Percentiles rank a stretch among this genome's conserved stretches.
Evolutionary conservation across 2,888 invertebrate genomes (phyloP).

Genomic region (Archips xylosteana): DNA sequence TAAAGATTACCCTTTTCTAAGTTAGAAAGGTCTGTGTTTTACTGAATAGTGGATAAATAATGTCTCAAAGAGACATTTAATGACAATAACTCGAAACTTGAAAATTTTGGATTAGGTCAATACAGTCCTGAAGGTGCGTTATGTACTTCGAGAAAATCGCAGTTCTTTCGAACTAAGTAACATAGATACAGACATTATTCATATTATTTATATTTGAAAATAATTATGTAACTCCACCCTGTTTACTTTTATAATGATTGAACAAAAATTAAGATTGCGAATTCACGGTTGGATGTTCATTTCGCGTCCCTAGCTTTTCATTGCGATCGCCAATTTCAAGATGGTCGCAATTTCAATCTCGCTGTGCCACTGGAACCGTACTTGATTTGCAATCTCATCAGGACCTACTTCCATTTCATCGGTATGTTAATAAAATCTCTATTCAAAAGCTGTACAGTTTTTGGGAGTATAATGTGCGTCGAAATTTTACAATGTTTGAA

Average conservation of each 20-base stretch:
- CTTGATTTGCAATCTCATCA: constrained; percentile 31
- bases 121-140: no score
- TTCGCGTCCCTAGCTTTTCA: constrained; percentile 31
- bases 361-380: constrained; percentile 23
- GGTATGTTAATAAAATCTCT: constrained; percentile 4
- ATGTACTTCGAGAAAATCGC: no score
- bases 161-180: no score
- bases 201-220: neutral
- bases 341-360: constrained; percentile 40
- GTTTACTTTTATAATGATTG: neutral
- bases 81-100: no score
- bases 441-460: neutral
- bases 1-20: no score
- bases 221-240: no score
- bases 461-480: neutral
- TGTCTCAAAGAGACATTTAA: no score
- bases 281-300: constrained; percentile 34
- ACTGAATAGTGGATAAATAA: no score
- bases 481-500: neutral
- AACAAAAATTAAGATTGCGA: constrained; percentile 20
- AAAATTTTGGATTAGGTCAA: no score
- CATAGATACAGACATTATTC: neutral
- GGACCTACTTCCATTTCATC: constrained; percentile 12
- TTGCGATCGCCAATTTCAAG: constrained; percentile 40
- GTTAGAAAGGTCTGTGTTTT: no score